Conservation (phyloP, 2,888 invertebrate genomes). For the Neuroscelio doddi region DNA sequence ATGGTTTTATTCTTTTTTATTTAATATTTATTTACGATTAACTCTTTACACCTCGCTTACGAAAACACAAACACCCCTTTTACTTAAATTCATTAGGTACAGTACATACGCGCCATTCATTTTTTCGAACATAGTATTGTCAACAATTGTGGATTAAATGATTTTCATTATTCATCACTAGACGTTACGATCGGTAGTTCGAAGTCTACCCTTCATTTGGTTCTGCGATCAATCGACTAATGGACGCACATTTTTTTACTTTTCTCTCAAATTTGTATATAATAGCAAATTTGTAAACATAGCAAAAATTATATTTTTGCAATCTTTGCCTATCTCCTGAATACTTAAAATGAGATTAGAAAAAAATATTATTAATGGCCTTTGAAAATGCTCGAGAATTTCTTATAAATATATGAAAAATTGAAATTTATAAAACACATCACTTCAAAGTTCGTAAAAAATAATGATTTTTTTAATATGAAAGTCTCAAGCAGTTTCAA, state of each 20-base stretch:
- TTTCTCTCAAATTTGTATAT: too few relatives aligned
- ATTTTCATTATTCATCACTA: constrained; percentile 26
- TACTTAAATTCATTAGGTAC: constrained; percentile 63
- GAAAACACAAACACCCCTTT: constrained; percentile 63
- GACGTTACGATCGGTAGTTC: constrained; percentile 47
- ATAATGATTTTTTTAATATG: constrained; percentile 11
- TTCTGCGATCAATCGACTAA: constrained; percentile 50
- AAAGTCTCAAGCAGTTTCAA: constrained; percentile 5
- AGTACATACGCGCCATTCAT: constrained; percentile 66
- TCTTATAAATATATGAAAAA: constrained; percentile 18
- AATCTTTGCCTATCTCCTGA: too few relatives aligned
- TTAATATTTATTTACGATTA: constrained; percentile 42
- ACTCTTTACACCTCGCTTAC: constrained; percentile 57
- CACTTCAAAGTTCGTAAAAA: constrained; percentile 13
- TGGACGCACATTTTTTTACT: constrained; percentile 44
- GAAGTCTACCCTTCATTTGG: constrained; percentile 49
- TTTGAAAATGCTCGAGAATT: constrained; percentile 2
- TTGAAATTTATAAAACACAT: constrained; percentile 11
- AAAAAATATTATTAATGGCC: not conserved
- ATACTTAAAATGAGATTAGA: too few relatives aligned
- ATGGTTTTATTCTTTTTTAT: constrained; percentile 30
- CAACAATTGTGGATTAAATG: constrained; percentile 66
- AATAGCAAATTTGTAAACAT: too few relatives aligned
- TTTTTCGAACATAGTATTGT: constrained; percentile 70
- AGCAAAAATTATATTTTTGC: too few relatives aligned